These are phyloP conservation scores for Drosophila nannoptera DNA, from an alignment of 1,140 invertebrate species.

Conservation along the genomic window DNA sequence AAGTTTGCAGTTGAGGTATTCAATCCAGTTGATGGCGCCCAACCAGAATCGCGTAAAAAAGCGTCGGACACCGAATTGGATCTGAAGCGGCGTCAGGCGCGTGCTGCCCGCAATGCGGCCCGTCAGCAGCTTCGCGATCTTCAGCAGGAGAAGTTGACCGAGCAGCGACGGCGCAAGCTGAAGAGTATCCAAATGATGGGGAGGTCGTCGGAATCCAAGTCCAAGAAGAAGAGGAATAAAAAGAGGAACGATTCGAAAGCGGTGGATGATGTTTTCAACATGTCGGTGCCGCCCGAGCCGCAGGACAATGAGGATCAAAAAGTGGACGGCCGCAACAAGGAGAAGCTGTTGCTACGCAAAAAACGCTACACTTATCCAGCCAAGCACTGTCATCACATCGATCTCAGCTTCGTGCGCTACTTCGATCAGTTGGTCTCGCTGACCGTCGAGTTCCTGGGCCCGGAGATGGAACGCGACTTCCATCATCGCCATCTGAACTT, in stretches of 20 bases:
- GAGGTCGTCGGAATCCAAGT: background rate
- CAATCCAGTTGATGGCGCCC: background rate
- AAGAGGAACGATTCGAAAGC: background rate
- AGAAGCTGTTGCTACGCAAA: slow-evolving; percentile 20
- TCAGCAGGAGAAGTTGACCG: background rate
- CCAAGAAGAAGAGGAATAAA: slow-evolving; percentile 35
- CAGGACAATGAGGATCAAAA: slow-evolving; percentile 49
- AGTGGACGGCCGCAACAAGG: slow-evolving; percentile 54
- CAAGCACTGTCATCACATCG: slow-evolving; percentile 61
- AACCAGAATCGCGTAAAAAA: background rate
- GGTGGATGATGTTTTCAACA: slow-evolving; percentile 40
- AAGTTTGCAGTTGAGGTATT: background rate
- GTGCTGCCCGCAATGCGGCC: slow-evolving; percentile 39
- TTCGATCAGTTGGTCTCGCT: slow-evolving; percentile 52
- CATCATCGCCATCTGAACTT: slow-evolving; percentile 61
- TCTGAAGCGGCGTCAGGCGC: slow-evolving; percentile 6
- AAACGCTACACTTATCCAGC: slow-evolving; percentile 48
- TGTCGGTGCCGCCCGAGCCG: slow-evolving; percentile 46
- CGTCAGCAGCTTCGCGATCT: slow-evolving; percentile 51
- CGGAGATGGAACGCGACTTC: slow-evolving; percentile 38
- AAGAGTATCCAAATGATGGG: background rate
- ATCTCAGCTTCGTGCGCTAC: slow-evolving; percentile 59
- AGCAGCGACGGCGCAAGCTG: slow-evolving; percentile 14
- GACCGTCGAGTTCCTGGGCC: slow-evolving; percentile 61
- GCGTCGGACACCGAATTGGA: background rate